Conservation (phyloP, 2,888 invertebrate species). For the Tipula helvola region DNA sequence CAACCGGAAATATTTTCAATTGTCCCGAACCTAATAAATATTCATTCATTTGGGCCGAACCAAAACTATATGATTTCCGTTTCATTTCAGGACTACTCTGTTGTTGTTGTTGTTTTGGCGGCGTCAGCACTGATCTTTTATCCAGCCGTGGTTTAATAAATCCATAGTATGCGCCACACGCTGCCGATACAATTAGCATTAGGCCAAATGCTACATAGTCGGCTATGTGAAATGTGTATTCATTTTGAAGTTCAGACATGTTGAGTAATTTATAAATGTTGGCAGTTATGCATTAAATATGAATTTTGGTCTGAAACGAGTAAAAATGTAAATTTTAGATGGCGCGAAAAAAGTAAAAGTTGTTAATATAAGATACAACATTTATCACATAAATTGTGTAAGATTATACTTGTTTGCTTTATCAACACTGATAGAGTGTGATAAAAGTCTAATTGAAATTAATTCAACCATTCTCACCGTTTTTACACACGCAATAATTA, state of each 20-base stretch:
- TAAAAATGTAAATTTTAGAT: not conserved
- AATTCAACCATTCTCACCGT: not conserved
- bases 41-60: constrained; percentile 47
- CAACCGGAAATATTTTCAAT: constrained; percentile 68
- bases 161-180: constrained; percentile 58
- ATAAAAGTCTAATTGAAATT: too few relatives aligned
- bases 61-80: constrained; percentile 23
- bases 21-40: constrained; percentile 66
- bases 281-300: not conserved
- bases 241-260: not conserved
- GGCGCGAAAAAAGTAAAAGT: too few relatives aligned
- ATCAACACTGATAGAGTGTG: too few relatives aligned
- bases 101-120: not conserved
- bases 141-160: constrained; percentile 16
- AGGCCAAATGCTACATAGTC: constrained; percentile 61
- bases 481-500: not conserved
- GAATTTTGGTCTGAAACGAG: not conserved
- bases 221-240: constrained; percentile 25
- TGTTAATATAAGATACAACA: too few relatives aligned
- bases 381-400: too few relatives aligned
- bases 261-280: not conserved
- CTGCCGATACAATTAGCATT: constrained; percentile 57
- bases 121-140: not conserved
- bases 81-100: constrained; percentile 23
- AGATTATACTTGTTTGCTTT: too few relatives aligned